Evolutionary conservation across 2,888 invertebrate genomes (phyloP), one percentile per base, ranked within the genome.

Genomic region (Allacma fusca): DNA sequence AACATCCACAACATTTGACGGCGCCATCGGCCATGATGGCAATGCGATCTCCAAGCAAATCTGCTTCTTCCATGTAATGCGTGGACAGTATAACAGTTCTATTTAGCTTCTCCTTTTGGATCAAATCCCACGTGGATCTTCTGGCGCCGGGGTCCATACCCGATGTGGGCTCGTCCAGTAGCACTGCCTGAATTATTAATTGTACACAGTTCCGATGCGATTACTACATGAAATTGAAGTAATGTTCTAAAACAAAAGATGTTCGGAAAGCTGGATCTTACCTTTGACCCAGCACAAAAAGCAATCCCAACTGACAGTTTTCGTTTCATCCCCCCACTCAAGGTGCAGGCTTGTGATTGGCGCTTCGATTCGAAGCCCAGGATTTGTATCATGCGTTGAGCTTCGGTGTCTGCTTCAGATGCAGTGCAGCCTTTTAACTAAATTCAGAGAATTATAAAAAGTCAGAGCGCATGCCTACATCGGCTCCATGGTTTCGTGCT

Each of bases 51-150:
- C 70, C 70, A 24, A 70, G 70, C 5, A 70, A 50, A 50, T 70
- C 96, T 1, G 96, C 96, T 87, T 97, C 97, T 87, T 97, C 97
- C 96, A 97, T 96, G 87, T 94, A 94, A 87, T 97, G 97, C 0
- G 97, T 97, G 19, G 94, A 94, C 70, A 97, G 90, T 19, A 97
- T 87, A 82, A 97, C 93, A 0, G 96, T 95, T 83, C 93, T 91
- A 1, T 90, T 88, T 78, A 91, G 91, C 77, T 91, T 89, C 79
- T 91, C 81, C 86, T 43, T 76, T 29, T 72, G 87, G 86, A 83
- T 86, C 86, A 82, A 74, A 76, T 84, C 83, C 83, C 82, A 81
- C 1, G 81, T 81, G 4, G 80, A 88, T 75, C 90, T 87, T n/a
- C 90, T 85, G 1, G 90, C 89, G 59, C 88, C 87, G 0, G 89